Conservation (phyloP, 2,113 vertebrate genomes). For the Lichenostomus cassidix region DNA sequence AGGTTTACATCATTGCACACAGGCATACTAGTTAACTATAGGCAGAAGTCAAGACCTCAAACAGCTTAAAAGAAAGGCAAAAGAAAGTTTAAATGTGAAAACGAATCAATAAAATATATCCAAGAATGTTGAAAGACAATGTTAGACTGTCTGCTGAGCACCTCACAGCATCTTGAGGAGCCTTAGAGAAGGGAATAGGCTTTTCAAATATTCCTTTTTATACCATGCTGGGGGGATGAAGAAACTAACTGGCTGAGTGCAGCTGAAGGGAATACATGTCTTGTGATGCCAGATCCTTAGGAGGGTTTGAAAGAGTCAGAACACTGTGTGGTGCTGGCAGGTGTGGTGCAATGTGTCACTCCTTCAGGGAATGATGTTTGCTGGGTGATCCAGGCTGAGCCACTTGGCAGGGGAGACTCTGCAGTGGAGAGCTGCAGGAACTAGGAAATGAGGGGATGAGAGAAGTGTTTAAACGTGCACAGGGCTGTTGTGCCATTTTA, state of each 20-base stretch:
- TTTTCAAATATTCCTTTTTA: background rate
- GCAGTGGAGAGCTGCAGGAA: background rate
- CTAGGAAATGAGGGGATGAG: accelerated
- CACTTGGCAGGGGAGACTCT: background rate
- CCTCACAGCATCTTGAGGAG: background rate
- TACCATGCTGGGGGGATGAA: background rate
- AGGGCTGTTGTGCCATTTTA: background rate
- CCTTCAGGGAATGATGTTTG: background rate
- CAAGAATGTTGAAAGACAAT: background rate
- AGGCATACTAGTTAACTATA: background rate
- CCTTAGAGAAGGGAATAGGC: background rate
- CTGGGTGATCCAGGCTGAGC: background rate
- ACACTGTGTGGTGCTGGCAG: background rate
- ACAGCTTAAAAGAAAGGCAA: background rate
- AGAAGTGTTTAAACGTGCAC: background rate
- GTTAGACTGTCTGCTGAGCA: background rate
- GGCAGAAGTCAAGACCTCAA: background rate
- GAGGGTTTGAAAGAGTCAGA: background rate
- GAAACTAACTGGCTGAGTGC: background rate
- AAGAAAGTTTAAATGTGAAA: background rate
- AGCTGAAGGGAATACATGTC: background rate
- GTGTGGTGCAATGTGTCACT: accelerated
- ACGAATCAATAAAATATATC: background rate
- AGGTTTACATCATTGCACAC: background rate
- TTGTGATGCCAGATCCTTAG: background rate